Evolutionary conservation across 2,888 invertebrate genomes (phyloP).

Genomic region (Diarsia rubi): DNA sequence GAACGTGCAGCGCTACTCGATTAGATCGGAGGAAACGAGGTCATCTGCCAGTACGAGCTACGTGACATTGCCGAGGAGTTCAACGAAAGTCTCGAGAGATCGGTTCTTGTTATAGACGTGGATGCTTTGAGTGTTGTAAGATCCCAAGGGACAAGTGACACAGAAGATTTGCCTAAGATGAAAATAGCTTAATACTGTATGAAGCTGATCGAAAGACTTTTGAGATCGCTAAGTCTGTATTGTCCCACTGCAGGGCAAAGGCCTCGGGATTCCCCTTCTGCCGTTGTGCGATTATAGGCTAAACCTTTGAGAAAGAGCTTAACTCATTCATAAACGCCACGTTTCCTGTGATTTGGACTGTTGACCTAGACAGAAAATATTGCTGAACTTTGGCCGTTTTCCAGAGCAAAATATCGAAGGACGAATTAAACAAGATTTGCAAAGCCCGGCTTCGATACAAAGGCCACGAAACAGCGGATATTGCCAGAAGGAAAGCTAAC

Average conservation of each 20-base stretch:
- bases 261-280: too few relatives aligned
- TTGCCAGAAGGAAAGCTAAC: neutral
- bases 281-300: too few relatives aligned
- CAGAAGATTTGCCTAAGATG: too few relatives aligned
- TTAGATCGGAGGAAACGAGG: conserved; percentile 51
- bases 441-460: too few relatives aligned
- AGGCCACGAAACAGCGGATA: neutral
- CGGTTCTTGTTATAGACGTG: neutral
- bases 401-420: neutral
- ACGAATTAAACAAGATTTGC: neutral
- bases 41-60: conserved; percentile 26
- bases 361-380: neutral
- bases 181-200: neutral
- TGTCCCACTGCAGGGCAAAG: too few relatives aligned
- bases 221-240: too few relatives aligned
- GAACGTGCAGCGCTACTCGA: conserved; percentile 56
- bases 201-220: neutral
- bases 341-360: neutral
- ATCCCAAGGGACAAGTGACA: neutral
- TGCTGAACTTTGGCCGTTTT: neutral
- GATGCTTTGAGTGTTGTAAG: neutral
- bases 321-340: too few relatives aligned
- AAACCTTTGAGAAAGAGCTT: too few relatives aligned
- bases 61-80: conserved; percentile 43
- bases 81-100: conserved; percentile 48